Base-by-base conservation (phyloP, 1,140 invertebrate genomes). In the Bicyclus anynana region DNA sequence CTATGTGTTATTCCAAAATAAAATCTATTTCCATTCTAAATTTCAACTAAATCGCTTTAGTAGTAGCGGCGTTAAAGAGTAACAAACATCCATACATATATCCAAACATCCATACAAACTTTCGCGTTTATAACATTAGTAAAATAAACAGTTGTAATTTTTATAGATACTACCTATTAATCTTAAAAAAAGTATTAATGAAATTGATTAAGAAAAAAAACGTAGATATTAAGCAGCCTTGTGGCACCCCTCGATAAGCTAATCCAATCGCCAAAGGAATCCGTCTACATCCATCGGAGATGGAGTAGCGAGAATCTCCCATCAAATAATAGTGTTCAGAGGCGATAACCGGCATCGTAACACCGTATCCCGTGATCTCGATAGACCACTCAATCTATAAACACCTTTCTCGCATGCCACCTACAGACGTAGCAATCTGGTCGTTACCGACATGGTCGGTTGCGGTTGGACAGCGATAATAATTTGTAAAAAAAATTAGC, bases 241-340 rank as follows among this genome's bases (percentile, higher is more conserved):
- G 57, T 26, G 56, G 2, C 66, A 77, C 20, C 74, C 72, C 72
- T 72, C 18, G 12, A 17, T 10, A 42, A 63, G 62, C 59, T 62
- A 59, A 59, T 59, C 65, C 67, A 75, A 77, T 72, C 65, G 64
- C 53, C 53, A 44, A 46, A 68, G 73, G 71, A 74, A 75, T 75
- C 69, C 53, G 67, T 74, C 63, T 50, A 64, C 57, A 62, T 54
- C 54, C 53, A 46, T 58, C 60, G 53, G 61, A 61, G 69, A 71
- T 67, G 68, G 62, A 62, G 60, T 57, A 57, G 53, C 62, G 58
- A 60, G 70, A 70, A 73, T 72, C 67, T 64, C 69, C 66, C 64
- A 62, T 67, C 70, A 66, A 66, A 69, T 73, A 73, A 72, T 62
- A 66, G 63, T 62, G 62, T 63, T 63, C 37, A 37, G 23, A 52